Evolutionary conservation across 2,113 vertebrate genomes (phyloP).

Genomic region (human (Homo sapiens)): DNA sequence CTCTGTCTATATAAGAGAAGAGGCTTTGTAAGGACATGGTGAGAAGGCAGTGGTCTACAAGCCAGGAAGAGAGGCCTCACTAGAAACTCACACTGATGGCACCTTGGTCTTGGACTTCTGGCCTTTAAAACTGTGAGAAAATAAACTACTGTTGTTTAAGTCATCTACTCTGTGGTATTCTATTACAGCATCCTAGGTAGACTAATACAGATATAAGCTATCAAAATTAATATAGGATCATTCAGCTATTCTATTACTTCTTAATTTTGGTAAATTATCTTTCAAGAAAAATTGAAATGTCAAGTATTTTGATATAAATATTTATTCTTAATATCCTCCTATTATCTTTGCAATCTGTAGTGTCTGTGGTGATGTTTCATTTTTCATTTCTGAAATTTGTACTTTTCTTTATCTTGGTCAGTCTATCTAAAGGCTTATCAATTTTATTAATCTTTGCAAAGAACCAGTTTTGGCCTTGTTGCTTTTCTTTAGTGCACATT

Average conservation of each 20-base stretch:
- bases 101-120: background rate
- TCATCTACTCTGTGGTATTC: background rate
- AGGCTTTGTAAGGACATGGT: background rate
- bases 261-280: background rate
- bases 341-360: background rate
- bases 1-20: background rate
- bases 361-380: background rate
- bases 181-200: background rate
- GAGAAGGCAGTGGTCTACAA: background rate
- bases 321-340: background rate
- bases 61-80: background rate
- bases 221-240: background rate
- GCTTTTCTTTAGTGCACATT: background rate
- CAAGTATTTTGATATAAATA: background rate
- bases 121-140: background rate
- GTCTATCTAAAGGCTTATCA: background rate
- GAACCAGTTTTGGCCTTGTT: background rate
- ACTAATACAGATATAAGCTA: background rate
- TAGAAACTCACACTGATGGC: background rate
- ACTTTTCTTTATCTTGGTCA: background rate
- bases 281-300: constrained; percentile 1
- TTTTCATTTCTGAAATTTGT: background rate
- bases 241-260: background rate
- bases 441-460: constrained; percentile 11
- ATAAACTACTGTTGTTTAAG: background rate